Evolutionary conservation across 2,113 vertebrate genomes (phyloP).

Genomic region (Phodopus roborovskii): DNA sequence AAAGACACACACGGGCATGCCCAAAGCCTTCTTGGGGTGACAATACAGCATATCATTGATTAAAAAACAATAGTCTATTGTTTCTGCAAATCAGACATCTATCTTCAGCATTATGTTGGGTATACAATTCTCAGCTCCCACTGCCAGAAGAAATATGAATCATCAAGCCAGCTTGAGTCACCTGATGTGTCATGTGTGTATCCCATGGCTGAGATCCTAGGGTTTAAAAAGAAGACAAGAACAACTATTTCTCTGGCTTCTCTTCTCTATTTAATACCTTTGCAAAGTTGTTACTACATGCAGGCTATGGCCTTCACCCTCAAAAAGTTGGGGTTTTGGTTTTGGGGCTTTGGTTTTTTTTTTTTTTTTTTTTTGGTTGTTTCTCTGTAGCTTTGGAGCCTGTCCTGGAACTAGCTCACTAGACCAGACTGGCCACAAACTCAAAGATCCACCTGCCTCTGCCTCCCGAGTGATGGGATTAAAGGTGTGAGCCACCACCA

Average conservation of each 20-base stretch:
- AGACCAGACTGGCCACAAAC: too few relatives aligned
- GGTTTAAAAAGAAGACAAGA: background rate
- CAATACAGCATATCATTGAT: background rate
- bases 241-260: slow-evolving; percentile 10
- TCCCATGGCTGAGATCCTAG: background rate
- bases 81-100: slow-evolving; percentile 11
- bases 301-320: background rate
- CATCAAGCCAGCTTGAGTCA: background rate
- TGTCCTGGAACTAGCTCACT: too few relatives aligned
- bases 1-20: background rate
- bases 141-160: background rate
- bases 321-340: too few relatives aligned
- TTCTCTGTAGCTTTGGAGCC: too few relatives aligned
- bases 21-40: background rate
- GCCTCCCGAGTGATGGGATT: too few relatives aligned
- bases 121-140: background rate
- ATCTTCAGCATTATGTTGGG: slow-evolving; percentile 32
- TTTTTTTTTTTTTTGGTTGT: too few relatives aligned
- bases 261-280: slow-evolving; percentile 38
- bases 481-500: too few relatives aligned
- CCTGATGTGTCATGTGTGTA: background rate
- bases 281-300: slow-evolving; percentile 43
- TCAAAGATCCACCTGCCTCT: too few relatives aligned
- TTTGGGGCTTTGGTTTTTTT: too few relatives aligned
- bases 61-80: background rate